Base-by-base conservation (phyloP, 2,113 vertebrate genomes). In the Scalopus aquaticus region DNA sequence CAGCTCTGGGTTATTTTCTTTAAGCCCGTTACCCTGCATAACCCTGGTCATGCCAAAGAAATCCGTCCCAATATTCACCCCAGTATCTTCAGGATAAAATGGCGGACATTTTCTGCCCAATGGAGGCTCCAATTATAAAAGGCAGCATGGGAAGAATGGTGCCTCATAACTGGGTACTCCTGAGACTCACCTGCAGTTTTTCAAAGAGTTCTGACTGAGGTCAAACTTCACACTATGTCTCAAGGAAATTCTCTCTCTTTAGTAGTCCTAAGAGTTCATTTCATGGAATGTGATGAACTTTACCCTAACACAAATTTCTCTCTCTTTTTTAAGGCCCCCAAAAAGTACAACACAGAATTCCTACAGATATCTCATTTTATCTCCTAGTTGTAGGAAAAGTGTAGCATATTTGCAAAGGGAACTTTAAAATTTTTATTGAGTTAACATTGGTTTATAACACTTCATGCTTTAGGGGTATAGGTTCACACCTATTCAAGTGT, bases 321-420 rank as follows among this genome's bases (percentile, higher is more conserved):
- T 72, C 4, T 74, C 78, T 65, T 39, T 37, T 39, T 70, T 35
- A 84, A 81, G 37, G 24, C 46, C 37, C 78, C 42, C 46, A 6
- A 72, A 37, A 72, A 85, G 30, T 24, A 0, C 16, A 51, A 44
- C 42, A 51, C 19, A 56, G 32, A 2, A 12, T 35, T 73, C 22
- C 51, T 65, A 54, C 15, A 46, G 44, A 90, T 90, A 24, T 72
- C 32, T 54, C 39, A 44, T 46, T 88, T 78, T 35, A 12, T 35
- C 26, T 42, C 62, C n/a, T 10, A 46, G 58, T 22, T 86, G 81
- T 20, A 88, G 77, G 79, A n/a, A 44, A 74, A 74, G 37, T n/a
- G n/a, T 56, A 39, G 56, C 51, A 20, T 73, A n/a, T 93, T 92
- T 91, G 44, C 60, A 54, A 81, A 91, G 35, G n/a, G 79, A 39